Conservation (phyloP, 2,113 vertebrate genomes). For the Cololabis saira region DNA sequence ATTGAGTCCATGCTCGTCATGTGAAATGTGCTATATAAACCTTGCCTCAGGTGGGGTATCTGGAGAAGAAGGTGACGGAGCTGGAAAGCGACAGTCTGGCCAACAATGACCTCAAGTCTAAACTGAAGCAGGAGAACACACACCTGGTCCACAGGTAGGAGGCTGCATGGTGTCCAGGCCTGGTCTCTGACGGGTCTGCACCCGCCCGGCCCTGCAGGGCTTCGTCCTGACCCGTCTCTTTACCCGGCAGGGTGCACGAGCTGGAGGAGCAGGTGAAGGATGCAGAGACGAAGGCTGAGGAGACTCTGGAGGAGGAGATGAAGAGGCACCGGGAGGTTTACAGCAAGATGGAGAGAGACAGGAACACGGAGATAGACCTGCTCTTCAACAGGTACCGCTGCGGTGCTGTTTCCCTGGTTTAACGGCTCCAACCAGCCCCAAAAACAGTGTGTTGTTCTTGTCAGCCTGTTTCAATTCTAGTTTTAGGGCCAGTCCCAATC, state of each 20-base stretch:
- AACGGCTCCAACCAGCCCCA: too few relatives aligned
- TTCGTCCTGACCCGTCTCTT: background rate
- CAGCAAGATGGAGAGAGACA: constrained; percentile 90
- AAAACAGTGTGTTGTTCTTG: too few relatives aligned
- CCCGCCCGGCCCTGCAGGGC: background rate
- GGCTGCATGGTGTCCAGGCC: background rate
- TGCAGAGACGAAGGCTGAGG: constrained; percentile 89
- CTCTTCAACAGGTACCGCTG: constrained; percentile 85
- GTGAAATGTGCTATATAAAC: too few relatives aligned
- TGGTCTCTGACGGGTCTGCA: too few relatives aligned
- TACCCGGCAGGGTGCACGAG: constrained; percentile 89
- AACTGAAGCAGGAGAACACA: constrained; percentile 94
- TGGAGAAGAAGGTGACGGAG: constrained; percentile 97
- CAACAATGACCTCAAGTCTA: constrained; percentile 92
- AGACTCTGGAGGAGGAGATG: constrained; percentile 89
- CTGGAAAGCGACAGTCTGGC: constrained; percentile 92
- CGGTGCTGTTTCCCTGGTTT: too few relatives aligned
- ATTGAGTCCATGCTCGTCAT: too few relatives aligned
- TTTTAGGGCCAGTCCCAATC: too few relatives aligned
- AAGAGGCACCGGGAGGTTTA: constrained; percentile 89
- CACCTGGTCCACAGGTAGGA: constrained; percentile 94
- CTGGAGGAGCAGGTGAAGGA: constrained; percentile 97
- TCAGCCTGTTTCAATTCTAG: too few relatives aligned
- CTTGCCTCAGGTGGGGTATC: constrained; percentile 92
- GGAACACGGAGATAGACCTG: constrained; percentile 87